Percentiles rank a stretch among this genome's conserved stretches.
Conservation (phyloP, 2,113 vertebrate genomes). For the Mungos mungo region DNA sequence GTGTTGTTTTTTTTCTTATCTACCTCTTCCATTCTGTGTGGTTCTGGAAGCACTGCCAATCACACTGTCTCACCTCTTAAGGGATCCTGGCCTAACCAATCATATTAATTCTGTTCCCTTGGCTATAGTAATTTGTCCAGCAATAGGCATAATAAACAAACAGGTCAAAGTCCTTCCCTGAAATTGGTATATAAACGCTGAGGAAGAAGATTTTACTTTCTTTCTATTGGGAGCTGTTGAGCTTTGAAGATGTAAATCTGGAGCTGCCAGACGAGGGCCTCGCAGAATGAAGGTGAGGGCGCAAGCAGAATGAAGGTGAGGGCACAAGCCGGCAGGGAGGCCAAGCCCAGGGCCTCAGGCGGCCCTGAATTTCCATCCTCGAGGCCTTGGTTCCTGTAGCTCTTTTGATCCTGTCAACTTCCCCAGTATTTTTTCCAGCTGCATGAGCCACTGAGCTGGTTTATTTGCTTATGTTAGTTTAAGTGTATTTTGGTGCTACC, state of each 20-base stretch:
- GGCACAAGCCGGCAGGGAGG: not conserved
- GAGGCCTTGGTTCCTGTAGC: not conserved
- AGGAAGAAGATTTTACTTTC: not conserved
- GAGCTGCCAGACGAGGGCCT: not conserved
- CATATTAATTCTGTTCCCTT: not conserved
- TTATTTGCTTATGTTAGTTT: not conserved
- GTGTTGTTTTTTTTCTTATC: not conserved
- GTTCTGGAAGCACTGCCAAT: not conserved
- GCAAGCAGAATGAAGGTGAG: not conserved
- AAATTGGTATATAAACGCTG: not conserved
- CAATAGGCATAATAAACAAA: not conserved
- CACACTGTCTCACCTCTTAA: not conserved
- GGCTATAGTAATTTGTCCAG: not conserved
- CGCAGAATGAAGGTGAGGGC: not conserved
- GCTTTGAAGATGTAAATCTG: not conserved
- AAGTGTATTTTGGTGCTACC: slow-evolving; percentile 8
- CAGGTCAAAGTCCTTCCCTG: not conserved
- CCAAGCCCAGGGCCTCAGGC: not conserved
- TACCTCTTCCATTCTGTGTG: not conserved
- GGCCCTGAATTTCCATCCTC: not conserved
- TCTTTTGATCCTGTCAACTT: not conserved
- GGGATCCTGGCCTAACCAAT: not conserved
- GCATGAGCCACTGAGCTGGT: not conserved
- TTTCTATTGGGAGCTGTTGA: not conserved
- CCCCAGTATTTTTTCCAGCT: not conserved